phyloP scores from a whole-genome alignment of 1,140 invertebrate genomes.

The Polypedilum vanderplanki region DNA sequence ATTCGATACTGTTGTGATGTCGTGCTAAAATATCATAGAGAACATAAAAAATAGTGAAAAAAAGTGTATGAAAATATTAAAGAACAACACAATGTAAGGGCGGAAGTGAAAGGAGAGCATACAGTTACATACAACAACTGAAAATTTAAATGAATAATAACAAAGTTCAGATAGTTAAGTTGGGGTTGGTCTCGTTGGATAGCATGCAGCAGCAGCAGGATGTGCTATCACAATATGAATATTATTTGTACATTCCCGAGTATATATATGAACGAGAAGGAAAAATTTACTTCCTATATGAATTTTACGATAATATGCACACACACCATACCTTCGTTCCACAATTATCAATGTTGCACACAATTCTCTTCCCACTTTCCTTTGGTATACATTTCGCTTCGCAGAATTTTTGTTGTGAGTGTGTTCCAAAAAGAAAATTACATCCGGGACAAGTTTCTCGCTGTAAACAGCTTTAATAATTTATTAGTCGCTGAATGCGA shows the following conservation, averaged over 20 bases:
- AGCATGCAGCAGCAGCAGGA: not conserved
- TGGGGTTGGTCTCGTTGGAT: not conserved
- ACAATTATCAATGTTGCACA: not conserved
- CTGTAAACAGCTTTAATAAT: not conserved
- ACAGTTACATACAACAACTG: constrained; percentile 6
- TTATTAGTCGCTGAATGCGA: not conserved
- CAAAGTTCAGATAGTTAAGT: not conserved
- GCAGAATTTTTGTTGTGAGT: not conserved
- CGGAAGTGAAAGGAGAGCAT: constrained; percentile 4
- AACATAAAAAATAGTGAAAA: not conserved
- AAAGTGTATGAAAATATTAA: not conserved
- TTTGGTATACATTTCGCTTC: not conserved
- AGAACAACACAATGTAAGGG: not conserved
- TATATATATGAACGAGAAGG: constrained; percentile 9
- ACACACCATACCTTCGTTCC: not conserved
- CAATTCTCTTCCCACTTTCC: no score
- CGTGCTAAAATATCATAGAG: not conserved
- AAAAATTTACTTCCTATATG: not conserved
- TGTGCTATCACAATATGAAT: constrained; percentile 2
- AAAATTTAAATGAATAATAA: constrained; percentile 20
- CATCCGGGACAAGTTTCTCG: not conserved
- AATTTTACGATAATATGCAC: not conserved
- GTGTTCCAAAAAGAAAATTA: not conserved
- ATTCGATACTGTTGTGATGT: constrained; percentile 17
- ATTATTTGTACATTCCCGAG: not conserved